Base-by-base conservation (phyloP, 23 tunicate species). In the Ciona savignyi region DNA sequence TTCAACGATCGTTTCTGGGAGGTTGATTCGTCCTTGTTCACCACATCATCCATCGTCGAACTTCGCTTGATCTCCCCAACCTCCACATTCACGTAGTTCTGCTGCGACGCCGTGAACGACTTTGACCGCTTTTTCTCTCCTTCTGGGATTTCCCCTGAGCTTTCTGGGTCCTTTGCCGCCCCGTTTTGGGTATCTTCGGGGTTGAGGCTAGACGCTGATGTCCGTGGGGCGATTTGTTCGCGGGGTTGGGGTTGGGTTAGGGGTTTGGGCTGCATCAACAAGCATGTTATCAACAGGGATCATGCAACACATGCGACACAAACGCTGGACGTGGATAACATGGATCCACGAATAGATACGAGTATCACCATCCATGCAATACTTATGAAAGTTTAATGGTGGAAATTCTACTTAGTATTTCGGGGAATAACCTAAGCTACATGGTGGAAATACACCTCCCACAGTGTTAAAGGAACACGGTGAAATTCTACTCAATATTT, bases 51-150 rank as follows among this genome's bases (percentile, higher is more conserved):
- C 66, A 26, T 65, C 0, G 78, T 61, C 19, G 78, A 62, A 28
- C 69, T 60, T 22, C 78, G 69, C 9, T 74, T 74, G 42, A 32
- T 56, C 9, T 27, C 61, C 6, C 25, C 65, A 26, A 51, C 65
- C 4, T 51, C 77, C 2, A 72, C 32, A 19, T 62, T 74, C 2
- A 74, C 69, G 29, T 74, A 62, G n/a, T 62, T 60, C 25, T 15
- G 23, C 30, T 62, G 29, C 29, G 32, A 61, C 56, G 65, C 23
- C 15, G 69, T 33, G 62, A 31, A 60, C 23, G 78, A 74, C 19
- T 42, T 32, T 28, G 78, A 61, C 20, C 69, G 42, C 56, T 49
- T 61, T 29, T 63, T 74, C n/a, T 74, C 51, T 28, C 28, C 51
- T 20, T 22, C 49, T 15, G 15, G 9, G 56, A 6, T 42, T 42